These are phyloP conservation scores for Wasmannia auropunctata DNA, from an alignment of 1,140 invertebrate genomes.

Conservation along the genomic window DNA sequence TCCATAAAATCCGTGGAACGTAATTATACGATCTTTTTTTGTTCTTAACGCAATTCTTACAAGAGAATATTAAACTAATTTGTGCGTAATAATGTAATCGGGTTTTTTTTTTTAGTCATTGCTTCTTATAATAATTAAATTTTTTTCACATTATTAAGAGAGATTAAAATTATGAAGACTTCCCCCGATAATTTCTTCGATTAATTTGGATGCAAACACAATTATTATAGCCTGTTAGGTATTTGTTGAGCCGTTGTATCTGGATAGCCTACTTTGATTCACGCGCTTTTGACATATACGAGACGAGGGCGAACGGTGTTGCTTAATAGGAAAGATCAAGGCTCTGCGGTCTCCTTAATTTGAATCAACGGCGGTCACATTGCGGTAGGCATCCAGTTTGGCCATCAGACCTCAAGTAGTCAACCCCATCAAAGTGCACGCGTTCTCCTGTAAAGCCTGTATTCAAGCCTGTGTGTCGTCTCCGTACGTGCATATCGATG, in stretches of 20 bases:
- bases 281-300: not conserved
- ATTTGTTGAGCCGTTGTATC: not conserved
- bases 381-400: constrained; percentile 31
- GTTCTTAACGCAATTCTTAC: not conserved
- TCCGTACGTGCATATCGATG: constrained; percentile 3
- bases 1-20: constrained; percentile 53
- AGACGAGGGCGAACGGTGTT: not conserved
- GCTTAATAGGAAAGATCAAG: constrained; percentile 40
- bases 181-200: not conserved
- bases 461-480: not conserved
- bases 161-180: not conserved
- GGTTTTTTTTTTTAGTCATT: not conserved
- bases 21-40: constrained; percentile 15
- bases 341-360: constrained; percentile 43
- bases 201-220: not conserved
- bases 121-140: not conserved
- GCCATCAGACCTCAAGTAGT: constrained; percentile 42
- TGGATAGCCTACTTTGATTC: not conserved
- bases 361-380: constrained; percentile 44
- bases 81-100: not conserved
- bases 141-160: not conserved
- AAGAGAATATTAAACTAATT: constrained; percentile 15
- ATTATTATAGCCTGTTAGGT: not conserved
- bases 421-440: constrained; percentile 29
- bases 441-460: constrained; percentile 9